A percentile compares a stretch with the other conserved stretches of the same genome.
Conservation (phyloP, 2,888 invertebrate genomes). For the Malthinus flaveolus region DNA sequence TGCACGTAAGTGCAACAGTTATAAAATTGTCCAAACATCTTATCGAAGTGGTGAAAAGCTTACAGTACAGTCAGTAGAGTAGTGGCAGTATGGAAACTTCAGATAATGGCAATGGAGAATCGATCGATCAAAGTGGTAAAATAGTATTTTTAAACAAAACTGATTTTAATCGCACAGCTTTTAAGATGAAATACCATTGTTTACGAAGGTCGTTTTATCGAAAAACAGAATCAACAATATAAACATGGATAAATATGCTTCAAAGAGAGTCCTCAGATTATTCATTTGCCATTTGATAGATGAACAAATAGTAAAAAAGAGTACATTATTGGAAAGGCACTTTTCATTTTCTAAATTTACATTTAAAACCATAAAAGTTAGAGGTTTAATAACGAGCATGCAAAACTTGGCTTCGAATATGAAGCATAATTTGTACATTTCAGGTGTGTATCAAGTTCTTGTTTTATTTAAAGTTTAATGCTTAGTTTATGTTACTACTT, state of each 20-base stretch:
- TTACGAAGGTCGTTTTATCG: conserved; percentile 4
- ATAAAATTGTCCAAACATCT: too few relatives aligned
- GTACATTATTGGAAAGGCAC: conserved; percentile 7
- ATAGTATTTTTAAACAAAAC: too few relatives aligned
- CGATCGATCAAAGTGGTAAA: too few relatives aligned
- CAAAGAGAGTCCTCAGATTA: conserved; percentile 9
- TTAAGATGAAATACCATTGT: conserved; percentile 10
- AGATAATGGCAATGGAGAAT: too few relatives aligned
- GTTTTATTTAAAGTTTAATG: neutral
- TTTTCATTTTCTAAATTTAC: neutral
- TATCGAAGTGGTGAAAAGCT: too few relatives aligned
- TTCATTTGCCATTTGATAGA: conserved; percentile 20
- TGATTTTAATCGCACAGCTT: neutral
- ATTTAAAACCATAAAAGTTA: conserved; percentile 14
- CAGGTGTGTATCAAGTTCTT: conserved; percentile 8
- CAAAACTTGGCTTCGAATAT: conserved; percentile 7
- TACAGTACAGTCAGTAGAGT: too few relatives aligned
- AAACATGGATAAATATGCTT: conserved; percentile 11
- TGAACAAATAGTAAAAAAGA: neutral
- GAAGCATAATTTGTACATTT: conserved; percentile 11
- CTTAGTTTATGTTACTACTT: neutral
- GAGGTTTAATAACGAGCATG: conserved; percentile 11
- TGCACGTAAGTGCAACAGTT: too few relatives aligned
- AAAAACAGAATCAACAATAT: conserved; percentile 8
- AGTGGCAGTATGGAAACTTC: too few relatives aligned